phyloP scores from a whole-genome alignment of 2,113 vertebrate species.

The Corapipo altera region DNA sequence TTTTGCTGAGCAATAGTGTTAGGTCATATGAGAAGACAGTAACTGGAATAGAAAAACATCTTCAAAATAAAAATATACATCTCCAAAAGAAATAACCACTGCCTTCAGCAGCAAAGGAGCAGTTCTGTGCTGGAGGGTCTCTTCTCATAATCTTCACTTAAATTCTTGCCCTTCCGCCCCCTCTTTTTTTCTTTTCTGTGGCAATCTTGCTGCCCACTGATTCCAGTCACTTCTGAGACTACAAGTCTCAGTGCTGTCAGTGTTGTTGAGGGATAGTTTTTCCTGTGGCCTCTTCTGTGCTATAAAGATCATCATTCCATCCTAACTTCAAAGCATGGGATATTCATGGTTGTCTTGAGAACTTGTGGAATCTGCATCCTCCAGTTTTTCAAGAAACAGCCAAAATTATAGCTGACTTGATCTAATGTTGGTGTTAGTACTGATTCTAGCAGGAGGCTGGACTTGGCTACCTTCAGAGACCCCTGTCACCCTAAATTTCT shows the following conservation, averaged over 20 bases:
- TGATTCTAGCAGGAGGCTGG: neutral
- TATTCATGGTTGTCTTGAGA: neutral
- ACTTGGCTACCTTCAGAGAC: neutral
- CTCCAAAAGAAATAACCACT: neutral
- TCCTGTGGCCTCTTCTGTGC: neutral
- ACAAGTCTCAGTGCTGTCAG: neutral
- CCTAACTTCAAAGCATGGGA: neutral
- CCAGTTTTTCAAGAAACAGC: neutral
- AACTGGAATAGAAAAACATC: neutral
- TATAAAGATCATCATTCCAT: neutral
- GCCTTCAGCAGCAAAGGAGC: neutral
- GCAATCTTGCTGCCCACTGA: neutral
- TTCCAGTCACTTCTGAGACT: neutral
- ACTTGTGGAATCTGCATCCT: neutral
- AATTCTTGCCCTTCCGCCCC: neutral
- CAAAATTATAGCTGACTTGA: neutral
- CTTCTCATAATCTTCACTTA: neutral
- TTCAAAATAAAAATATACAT: neutral
- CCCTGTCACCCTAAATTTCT: neutral
- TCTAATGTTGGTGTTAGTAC: neutral
- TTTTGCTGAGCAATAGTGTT: neutral
- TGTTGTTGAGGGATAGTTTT: neutral
- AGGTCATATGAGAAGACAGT: neutral
- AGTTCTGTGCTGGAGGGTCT: neutral
- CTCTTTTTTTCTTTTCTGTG: neutral